Base-by-base conservation (phyloP, 2,113 vertebrate species). In the Peromyscus leucopus region DNA sequence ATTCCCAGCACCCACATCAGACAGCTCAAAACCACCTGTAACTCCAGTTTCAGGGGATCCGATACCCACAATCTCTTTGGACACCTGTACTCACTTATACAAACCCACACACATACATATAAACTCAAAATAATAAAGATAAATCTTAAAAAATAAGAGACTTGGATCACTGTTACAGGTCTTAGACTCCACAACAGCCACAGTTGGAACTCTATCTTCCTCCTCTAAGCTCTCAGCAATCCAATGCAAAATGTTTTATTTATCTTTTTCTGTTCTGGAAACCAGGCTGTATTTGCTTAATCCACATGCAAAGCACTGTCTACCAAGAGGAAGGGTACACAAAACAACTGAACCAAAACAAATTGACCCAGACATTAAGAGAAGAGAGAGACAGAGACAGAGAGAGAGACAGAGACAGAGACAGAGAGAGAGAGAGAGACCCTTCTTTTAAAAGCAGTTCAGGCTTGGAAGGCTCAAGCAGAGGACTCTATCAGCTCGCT, bases 191-290 rank as follows among this genome's bases (percentile, higher is more conserved):
- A 39, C 33, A 48, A 17, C 12, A 24, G 75, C 22, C 31, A 71
- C 22, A 92, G 61, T 57, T 26, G 55, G 26, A 11, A 76, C 15
- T 17, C n/a, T n/a, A 76, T 24, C 17, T 80, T 61, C 69, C 24
- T 88, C 89, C 48, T 90, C 67, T 61, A 59, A 80, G 13, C 36
- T 82, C 65, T 80, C 28, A 67, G 46, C 59, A 94, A 89, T 13
- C 26, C 91, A 80, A 57, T 24, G 84, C 79, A 95, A 93, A 93
- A 89, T 85, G 72, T 24, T 89, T 7, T 67, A 76, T 59, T 65
- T 46, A 36, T 22, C 28, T 48, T 67, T 17, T 69, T 51, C 67
- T 57, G 57, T 26, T 88, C 67, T 88, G 33, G 85, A 88, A 88
- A 88, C 21, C 22, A 72, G 67, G 67, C 31, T n/a, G 11, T n/a